Evolutionary conservation across 2,797 vertebrate species (phyloP).

Genomic region (Caiman crocodilus): DNA sequence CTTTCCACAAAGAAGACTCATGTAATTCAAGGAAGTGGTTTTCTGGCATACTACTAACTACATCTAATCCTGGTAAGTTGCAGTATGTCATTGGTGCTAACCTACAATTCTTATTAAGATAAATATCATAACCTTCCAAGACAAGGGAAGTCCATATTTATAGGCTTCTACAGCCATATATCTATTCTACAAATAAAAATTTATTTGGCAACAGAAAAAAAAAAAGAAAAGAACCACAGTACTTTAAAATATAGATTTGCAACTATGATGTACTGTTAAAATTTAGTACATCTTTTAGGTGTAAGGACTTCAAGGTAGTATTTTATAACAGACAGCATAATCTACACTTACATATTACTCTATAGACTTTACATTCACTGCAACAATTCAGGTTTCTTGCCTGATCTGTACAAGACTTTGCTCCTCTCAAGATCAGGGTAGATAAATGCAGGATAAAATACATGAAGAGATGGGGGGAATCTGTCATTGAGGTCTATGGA

Average conservation of each 20-base stretch:
- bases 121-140: slow-evolving; percentile 43
- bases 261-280: slow-evolving; percentile 44
- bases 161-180: slow-evolving; percentile 33
- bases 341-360: slow-evolving; percentile 62
- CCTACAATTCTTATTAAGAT: slow-evolving; percentile 43
- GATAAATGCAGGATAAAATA: slow-evolving; percentile 63
- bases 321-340: slow-evolving; percentile 73
- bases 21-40: slow-evolving; percentile 30
- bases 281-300: slow-evolving; percentile 74
- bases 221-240: not conserved
- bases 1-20: not conserved
- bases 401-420: slow-evolving; percentile 42
- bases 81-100: slow-evolving; percentile 33
- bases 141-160: slow-evolving; percentile 49
- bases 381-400: slow-evolving; percentile 58
- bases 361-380: slow-evolving; percentile 46
- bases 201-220: slow-evolving; percentile 55
- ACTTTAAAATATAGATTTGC: slow-evolving; percentile 62
- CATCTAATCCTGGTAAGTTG: slow-evolving; percentile 50
- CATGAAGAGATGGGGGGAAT: not conserved
- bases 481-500: slow-evolving; percentile 21
- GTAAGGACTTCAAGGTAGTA: slow-evolving; percentile 57
- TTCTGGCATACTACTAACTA: slow-evolving; percentile 15
- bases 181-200: slow-evolving; percentile 64
- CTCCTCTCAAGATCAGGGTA: slow-evolving; percentile 55